Percentiles rank a stretch among this genome's conserved stretches.
Evolutionary conservation across 2,113 vertebrate species (phyloP).

Genomic region (Oncorhynchus tshawytscha): DNA sequence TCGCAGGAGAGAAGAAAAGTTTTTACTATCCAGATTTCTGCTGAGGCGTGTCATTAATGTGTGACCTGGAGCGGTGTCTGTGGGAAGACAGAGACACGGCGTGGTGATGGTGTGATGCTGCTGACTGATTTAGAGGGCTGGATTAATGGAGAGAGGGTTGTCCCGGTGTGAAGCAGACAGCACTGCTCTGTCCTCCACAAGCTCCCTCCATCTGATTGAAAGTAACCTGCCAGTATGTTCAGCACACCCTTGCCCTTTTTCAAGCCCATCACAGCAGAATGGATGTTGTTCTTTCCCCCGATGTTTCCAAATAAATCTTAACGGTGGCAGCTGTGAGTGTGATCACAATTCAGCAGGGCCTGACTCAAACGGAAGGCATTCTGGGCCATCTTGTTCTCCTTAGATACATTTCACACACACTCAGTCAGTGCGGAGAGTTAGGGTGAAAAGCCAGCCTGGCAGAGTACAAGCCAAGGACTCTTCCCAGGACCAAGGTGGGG

Average conservation of each 20-base stretch:
- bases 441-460: not conserved
- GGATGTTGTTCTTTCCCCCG: conserved; percentile 10
- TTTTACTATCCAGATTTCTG: no score
- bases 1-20: no score
- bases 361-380: not conserved
- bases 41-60: no score
- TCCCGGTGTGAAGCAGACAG: no score
- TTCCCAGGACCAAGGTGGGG: no score
- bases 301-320: no score
- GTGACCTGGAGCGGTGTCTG: no score
- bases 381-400: not conserved
- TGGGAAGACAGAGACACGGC: not conserved
- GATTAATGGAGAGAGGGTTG: no score
- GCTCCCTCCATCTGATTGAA: not conserved
- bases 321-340: not conserved
- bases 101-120: not conserved
- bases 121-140: no score
- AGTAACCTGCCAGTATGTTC: conserved; percentile 24
- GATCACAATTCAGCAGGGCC: conserved; percentile 7
- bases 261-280: conserved; percentile 19
- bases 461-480: no score
- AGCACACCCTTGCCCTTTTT: conserved; percentile 24
- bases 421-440: not conserved
- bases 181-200: not conserved
- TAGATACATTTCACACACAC: not conserved